These are phyloP conservation scores for Epinotia demarniana DNA, from an alignment of 2,888 invertebrate species.

Conservation along the genomic window DNA sequence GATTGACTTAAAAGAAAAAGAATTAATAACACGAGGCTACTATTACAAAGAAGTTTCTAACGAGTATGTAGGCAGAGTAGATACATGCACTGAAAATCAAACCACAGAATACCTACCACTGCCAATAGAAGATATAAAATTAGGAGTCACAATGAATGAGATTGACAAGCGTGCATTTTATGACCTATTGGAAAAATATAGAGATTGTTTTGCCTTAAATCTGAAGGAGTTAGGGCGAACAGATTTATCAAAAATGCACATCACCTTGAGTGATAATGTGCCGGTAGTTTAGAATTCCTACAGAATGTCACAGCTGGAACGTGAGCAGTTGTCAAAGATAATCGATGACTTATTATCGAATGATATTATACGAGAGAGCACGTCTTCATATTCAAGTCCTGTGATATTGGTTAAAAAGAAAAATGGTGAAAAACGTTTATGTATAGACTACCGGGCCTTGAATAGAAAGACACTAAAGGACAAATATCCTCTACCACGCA, in stretches of 20 bases:
- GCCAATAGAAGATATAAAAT: too few relatives aligned
- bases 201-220: conserved; percentile 11
- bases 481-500: conserved; percentile 1
- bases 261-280: conserved; percentile 2
- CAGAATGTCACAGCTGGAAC: conserved; percentile 7
- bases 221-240: neutral
- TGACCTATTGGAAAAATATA: neutral
- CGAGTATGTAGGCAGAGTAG: too few relatives aligned
- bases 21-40: too few relatives aligned
- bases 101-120: too few relatives aligned
- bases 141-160: neutral
- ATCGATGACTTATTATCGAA: too few relatives aligned
- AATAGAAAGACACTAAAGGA: conserved; percentile 2
- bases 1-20: too few relatives aligned
- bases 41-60: too few relatives aligned
- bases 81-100: too few relatives aligned
- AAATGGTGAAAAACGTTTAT: conserved; percentile 3
- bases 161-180: neutral
- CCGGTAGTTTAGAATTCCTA: neutral
- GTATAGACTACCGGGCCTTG: conserved; percentile 9
- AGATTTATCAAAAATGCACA: conserved; percentile 12
- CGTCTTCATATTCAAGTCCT: too few relatives aligned
- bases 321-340: too few relatives aligned
- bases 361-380: too few relatives aligned
- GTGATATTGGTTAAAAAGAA: too few relatives aligned